Evolutionary conservation across 2,888 invertebrate genomes (phyloP).

Genomic region (Caradrina clavipalpis): DNA sequence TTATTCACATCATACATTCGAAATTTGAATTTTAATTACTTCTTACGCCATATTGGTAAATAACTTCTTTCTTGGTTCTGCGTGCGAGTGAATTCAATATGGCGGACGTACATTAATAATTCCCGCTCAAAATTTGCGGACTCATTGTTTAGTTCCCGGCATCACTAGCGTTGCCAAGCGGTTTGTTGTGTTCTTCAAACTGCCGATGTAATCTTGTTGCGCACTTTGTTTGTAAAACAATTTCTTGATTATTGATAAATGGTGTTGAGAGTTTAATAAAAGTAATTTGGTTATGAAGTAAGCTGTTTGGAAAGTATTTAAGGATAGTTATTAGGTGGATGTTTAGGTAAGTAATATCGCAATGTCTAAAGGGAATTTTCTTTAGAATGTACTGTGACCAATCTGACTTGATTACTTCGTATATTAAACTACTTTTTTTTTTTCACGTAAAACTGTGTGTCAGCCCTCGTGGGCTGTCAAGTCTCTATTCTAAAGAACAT

Average conservation of each 20-base stretch:
- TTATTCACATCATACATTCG: too few species aligned
- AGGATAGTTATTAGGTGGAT: too few species aligned
- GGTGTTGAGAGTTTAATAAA: slow-evolving; percentile 23
- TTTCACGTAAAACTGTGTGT: too few species aligned
- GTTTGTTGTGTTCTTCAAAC: slow-evolving; percentile 51
- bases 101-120: slow-evolving; percentile 75
- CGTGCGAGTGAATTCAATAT: slow-evolving; percentile 64
- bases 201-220: slow-evolving; percentile 52
- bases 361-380: too few species aligned
- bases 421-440: too few species aligned
- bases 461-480: too few species aligned
- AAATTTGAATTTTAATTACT: neutral
- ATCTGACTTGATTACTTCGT: too few species aligned
- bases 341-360: too few species aligned
- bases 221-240: slow-evolving; percentile 45
- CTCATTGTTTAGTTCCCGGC: slow-evolving; percentile 58
- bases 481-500: too few species aligned
- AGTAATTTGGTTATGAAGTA: slow-evolving; percentile 14
- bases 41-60: neutral
- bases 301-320: neutral
- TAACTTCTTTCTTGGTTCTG: slow-evolving; percentile 9
- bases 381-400: too few species aligned
- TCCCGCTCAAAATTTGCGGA: slow-evolving; percentile 63
- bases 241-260: slow-evolving; percentile 30
- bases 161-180: slow-evolving; percentile 35